Base-by-base conservation (phyloP, 2,888 invertebrate genomes). In the Polyommatus icarus region DNA sequence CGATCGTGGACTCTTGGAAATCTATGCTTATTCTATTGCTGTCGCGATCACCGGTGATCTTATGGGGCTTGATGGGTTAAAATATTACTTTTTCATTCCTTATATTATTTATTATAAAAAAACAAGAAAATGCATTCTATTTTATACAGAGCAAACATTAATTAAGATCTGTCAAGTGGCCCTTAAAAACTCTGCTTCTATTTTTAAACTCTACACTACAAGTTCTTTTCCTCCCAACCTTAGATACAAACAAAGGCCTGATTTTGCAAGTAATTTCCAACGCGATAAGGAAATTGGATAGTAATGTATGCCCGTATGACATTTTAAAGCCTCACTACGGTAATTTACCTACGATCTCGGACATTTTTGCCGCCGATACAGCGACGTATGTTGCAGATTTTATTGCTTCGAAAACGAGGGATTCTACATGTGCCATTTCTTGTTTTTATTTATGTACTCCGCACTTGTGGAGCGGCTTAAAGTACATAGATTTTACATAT, bases 271-370 rank as follows among this genome's bases (percentile, higher is more conserved):
- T 67, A 67, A 67, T 29, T 67, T 67, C n/a, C 72, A 20, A 72
- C 20, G 12, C 73, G 73, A 67, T 67, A 67, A 73, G 40, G 73
- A 73, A 73, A 73, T 73, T 32, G 40, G 50, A 75, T 50, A 75
- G 75, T 54, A 75, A 75, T 75, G 50, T 75, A 54, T 75, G 40
- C 72, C 40, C 72, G 54, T 75, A 24, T 75, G 50, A 75, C 50
- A 75, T 54, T 75, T 54, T 54, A 75, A 75, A 75, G 50, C 24
- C 50, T 18, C 75, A 50, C 6, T 54, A 75, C 46, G n/a, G 29
- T 75, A 40, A 75, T 75, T 75, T 75, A 75, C 50, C 75, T 75
- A 75, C 75, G 75, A 75, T 75, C 75, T 75, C 54, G 75, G 54
- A 75, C 50, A 54, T 54, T 46, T 75, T 54, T 50, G 54, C 75